Conservation (phyloP, 2,113 vertebrate genomes). For the Orycteropus afer region DNA sequence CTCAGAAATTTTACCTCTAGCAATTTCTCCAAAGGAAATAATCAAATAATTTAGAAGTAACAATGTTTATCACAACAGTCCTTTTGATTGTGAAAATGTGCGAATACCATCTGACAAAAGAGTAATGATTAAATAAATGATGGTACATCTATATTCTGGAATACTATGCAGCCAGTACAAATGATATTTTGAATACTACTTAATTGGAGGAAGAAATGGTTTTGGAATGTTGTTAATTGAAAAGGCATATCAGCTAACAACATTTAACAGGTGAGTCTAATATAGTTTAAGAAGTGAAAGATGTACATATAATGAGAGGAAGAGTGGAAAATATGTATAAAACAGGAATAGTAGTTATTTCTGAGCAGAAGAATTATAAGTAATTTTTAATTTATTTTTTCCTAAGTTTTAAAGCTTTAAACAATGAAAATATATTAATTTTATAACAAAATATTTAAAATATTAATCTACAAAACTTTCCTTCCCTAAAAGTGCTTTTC, state of each 20-base stretch:
- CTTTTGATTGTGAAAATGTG: background rate
- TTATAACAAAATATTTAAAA: constrained; percentile 36
- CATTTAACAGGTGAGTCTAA: background rate
- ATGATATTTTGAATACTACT: constrained; percentile 12
- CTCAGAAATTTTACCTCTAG: constrained; percentile 22
- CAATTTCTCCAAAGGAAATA: constrained; percentile 57
- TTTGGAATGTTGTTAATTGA: background rate
- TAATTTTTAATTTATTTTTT: constrained; percentile 36
- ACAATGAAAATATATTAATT: background rate
- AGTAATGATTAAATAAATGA: constrained; percentile 46
- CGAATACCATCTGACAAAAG: background rate
- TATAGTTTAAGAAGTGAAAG: constrained; percentile 24
- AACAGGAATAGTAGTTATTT: constrained; percentile 5
- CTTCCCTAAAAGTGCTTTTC: constrained; percentile 21
- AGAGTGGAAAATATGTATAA: background rate
- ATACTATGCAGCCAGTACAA: constrained; percentile 53
- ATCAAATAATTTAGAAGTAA: constrained; percentile 50
- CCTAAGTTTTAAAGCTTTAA: background rate
- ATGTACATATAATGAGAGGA: background rate
- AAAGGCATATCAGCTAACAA: constrained; percentile 18
- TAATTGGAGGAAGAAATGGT: constrained; percentile 1
- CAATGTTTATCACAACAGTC: background rate
- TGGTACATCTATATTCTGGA: background rate
- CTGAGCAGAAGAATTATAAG: background rate
- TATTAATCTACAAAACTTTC: background rate